Evolutionary conservation across 92 coral and sea anemone genomes (phyloP), one percentile per base, ranked within the genome.

Genomic region (Porites evermanni): DNA sequence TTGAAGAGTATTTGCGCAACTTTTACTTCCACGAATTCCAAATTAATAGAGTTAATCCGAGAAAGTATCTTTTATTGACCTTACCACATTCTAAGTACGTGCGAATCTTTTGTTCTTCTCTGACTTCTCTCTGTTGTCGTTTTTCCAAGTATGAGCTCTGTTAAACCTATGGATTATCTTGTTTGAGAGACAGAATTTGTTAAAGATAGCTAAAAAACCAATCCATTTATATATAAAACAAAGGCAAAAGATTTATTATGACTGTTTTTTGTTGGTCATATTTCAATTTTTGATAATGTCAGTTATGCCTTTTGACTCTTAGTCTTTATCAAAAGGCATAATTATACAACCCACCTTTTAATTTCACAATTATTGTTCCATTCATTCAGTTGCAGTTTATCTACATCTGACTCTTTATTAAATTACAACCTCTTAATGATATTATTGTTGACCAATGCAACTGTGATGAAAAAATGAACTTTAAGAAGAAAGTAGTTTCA

Each of bases 1-100:
- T n/a, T 76, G 11, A 13, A n/a, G 21, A 65, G 19, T 5, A 44
- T 64, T 23, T 44, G 53, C 20, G 6, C 2, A 67, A 12, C n/a
- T 51, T 79, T 65, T 51, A 29, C 50, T 14, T 16, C 70, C 7
- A 66, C 8, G 32, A 79, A 79, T 13, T 53, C 63, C 63, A 32
- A 52, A 23, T 23, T 64, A 47, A n/a, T 32, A 19, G 44, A 79
- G 16, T 44, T 53, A 52, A 47, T 67, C 11, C 21, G 12, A 50
- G 65, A 67, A 23, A 79, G 52, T 79, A 44, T 79, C 20, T 65
- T 24, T 51, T 29, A 79, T 65, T 79, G 60, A 66, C 20, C 23
- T 38, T 50, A 52, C 84, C 74, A n/a, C 84, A 51, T n/a, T 24
- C 29, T 29, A 18, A 66, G 59, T 32, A 52, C 84, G 13, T 50